Evolutionary conservation across 2,888 invertebrate genomes (phyloP), one percentile per base, ranked within the genome.

Genomic region (Drepanosiphum platanoidis): DNA sequence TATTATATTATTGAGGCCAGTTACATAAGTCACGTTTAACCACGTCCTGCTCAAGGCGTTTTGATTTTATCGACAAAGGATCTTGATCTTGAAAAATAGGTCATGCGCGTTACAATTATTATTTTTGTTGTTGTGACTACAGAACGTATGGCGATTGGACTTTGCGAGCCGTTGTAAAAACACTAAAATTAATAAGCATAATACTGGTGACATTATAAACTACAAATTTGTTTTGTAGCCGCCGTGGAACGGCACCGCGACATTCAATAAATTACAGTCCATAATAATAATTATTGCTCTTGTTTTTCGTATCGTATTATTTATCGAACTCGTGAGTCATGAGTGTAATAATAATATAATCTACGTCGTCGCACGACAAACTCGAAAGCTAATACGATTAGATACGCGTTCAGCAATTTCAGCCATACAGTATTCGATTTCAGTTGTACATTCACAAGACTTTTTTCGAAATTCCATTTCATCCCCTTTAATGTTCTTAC

Each of bases 61-160:
- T n/a, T 42, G 11, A 52, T 66, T 74, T 74, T 52, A 75, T 68
- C 36, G 36, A 84, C 75, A 84, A 77, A 22, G 30, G 83, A 77
- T 84, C 75, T 84, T 84, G 83, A 84, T 84, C 75, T 84, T 84
- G 83, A 84, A 84, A 75, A 66, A 68, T 84, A 58, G 83, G 83
- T 77, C 64, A 42, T 27, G 32, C 42, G 7, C 42, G 42, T 42
- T 30, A 13, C 7, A 42, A 42, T 22, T 52, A 52, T 52, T 52
- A 52, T 39, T n/a, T n/a, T n/a, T n/a, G 9, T 22, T 52, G 52
- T 72, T 15, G 13, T n/a, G 27, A 27, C 61, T 61, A 9, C 36
- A 36, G 61, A 61, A 15, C n/a, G 42, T 46, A 61, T 27, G 27
- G 11, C 15, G n/a, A 68, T 68, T 34, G n/a, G n/a, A 66, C 46